These are phyloP conservation scores for Orbicella faveolata DNA, from an alignment of 64 coral and sea anemone species.

Conservation along the genomic window DNA sequence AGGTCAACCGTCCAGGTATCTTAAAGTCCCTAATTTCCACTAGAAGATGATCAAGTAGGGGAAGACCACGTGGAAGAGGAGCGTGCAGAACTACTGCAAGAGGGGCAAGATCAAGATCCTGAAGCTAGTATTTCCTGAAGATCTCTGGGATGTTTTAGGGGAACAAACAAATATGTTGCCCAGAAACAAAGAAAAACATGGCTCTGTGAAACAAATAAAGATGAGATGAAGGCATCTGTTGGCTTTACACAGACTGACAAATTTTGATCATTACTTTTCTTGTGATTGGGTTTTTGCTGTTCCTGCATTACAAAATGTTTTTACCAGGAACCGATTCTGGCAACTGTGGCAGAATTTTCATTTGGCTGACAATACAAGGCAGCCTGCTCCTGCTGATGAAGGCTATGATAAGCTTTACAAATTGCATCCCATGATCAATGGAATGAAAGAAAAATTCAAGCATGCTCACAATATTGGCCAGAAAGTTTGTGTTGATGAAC, in stretches of 20 bases:
- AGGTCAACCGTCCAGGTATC: no score
- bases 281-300: neutral
- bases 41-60: neutral
- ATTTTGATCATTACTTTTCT: conserved; percentile 1
- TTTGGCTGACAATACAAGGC: neutral
- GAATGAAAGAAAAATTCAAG: conserved; percentile 12
- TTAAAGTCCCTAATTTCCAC: neutral
- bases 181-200: neutral
- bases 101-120: neutral
- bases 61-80: neutral
- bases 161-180: conserved; percentile 4
- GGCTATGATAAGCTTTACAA: conserved; percentile 8
- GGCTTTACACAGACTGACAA: conserved; percentile 2
- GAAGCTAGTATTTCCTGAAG: conserved; percentile 6
- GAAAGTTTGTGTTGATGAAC: conserved; percentile 37
- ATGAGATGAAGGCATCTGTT: neutral
- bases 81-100: neutral
- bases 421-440: neutral
- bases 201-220: neutral
- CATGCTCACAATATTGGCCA: conserved; percentile 19
- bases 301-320: neutral
- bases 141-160: neutral
- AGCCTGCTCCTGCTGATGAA: neutral
- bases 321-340: conserved; percentile 14
- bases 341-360: neutral